These are phyloP conservation scores for Phalanger gymnotis DNA, from an alignment of 2,797 vertebrate species.

Conservation along the genomic window DNA sequence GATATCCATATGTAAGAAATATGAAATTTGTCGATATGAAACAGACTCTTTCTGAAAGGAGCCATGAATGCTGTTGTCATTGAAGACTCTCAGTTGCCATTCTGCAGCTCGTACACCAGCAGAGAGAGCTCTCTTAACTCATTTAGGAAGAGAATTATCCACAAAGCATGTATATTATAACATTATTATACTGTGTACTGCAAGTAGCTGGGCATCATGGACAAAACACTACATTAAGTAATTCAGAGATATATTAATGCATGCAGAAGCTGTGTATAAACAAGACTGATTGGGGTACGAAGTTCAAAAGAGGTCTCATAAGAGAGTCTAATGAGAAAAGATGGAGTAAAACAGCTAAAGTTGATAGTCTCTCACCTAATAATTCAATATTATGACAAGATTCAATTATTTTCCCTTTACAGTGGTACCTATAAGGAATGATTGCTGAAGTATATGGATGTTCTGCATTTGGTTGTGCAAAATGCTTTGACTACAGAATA, in stretches of 20 bases:
- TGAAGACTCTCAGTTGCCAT: not conserved
- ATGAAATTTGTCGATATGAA: conserved; percentile 34
- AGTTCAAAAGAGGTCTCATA: conserved; percentile 20
- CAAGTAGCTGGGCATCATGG: not conserved
- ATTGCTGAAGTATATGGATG: conserved; percentile 40
- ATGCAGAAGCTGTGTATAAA: conserved; percentile 46
- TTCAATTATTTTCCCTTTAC: conserved; percentile 48
- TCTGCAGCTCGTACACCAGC: not conserved
- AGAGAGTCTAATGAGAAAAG: conserved; percentile 30
- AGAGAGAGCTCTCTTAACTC: conserved; percentile 23
- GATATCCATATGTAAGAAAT: conserved; percentile 33
- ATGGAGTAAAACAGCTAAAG: conserved; percentile 42
- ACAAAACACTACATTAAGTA: conserved; percentile 22
- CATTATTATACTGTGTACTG: conserved; percentile 6
- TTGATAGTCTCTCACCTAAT: conserved; percentile 40
- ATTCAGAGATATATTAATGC: not conserved
- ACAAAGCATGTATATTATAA: not conserved
- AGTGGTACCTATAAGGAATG: conserved; percentile 45
- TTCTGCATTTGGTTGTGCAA: conserved; percentile 29
- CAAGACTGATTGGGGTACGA: not conserved
- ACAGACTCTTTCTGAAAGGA: conserved; percentile 44
- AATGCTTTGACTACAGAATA: conserved; percentile 61
- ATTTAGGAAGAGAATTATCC: conserved; percentile 14
- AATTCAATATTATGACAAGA: conserved; percentile 50
- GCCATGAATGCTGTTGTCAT: not conserved